Conservation (phyloP, 2,113 vertebrate species). For the Cheirogaleus medius region DNA sequence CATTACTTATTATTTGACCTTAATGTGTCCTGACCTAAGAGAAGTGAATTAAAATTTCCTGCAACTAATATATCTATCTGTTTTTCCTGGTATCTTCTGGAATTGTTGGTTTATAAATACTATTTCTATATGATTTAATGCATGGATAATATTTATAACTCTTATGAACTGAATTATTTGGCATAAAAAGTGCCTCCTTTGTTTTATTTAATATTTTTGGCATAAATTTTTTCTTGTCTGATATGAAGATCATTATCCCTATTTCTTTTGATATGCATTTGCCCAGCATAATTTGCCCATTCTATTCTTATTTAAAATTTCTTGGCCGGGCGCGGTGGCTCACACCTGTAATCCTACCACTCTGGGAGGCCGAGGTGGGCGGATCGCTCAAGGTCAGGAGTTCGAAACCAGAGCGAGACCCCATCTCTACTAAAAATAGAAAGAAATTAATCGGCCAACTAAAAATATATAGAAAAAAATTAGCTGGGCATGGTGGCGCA, state of each 20-base stretch:
- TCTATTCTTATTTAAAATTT: not conserved
- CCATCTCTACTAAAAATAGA: too few species aligned
- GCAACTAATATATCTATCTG: not conserved
- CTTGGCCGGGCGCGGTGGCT: too few species aligned
- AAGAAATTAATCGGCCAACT: too few species aligned
- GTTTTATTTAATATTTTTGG: not conserved
- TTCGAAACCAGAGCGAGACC: too few species aligned
- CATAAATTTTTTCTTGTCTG: not conserved
- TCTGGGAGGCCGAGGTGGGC: too few species aligned
- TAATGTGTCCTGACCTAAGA: not conserved
- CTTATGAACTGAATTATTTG: not conserved
- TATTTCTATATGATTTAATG: not conserved
- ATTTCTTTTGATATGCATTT: not conserved
- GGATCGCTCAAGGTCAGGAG: too few species aligned
- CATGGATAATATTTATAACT: not conserved
- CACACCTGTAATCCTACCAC: too few species aligned
- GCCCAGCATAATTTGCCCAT: not conserved
- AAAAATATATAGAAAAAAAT: too few species aligned
- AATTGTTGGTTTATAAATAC: not conserved
- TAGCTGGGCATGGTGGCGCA: too few species aligned
- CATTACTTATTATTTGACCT: not conserved
- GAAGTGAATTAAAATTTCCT: not conserved
- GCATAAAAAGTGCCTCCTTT: not conserved
- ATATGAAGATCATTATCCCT: not conserved
- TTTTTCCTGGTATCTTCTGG: not conserved